phyloP scores from a whole-genome alignment of 2,888 invertebrate species.

The Onthophagus sagittarius region DNA sequence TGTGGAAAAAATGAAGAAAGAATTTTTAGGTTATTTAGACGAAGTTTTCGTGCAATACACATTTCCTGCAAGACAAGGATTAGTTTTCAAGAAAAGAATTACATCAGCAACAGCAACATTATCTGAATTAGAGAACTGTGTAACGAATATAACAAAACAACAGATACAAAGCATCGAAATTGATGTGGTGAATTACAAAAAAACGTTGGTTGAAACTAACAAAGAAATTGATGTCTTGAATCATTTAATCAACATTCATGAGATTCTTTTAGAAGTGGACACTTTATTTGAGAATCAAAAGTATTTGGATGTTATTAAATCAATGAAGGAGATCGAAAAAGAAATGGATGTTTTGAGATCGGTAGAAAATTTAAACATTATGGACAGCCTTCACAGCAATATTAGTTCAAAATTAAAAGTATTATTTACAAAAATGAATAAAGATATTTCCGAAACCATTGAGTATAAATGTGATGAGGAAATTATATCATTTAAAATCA shows the following conservation, averaged over 20 bases:
- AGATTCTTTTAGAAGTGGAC: constrained; percentile 43
- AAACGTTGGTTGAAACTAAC: constrained; percentile 55
- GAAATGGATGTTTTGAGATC: constrained; percentile 50
- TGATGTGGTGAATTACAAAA: constrained; percentile 56
- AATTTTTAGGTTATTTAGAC: constrained; percentile 58
- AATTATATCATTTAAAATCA: constrained; percentile 40
- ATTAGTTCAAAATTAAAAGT: constrained; percentile 25
- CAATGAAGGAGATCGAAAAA: constrained; percentile 50
- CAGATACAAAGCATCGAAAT: constrained; percentile 59
- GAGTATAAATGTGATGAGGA: constrained; percentile 40
- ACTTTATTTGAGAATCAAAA: constrained; percentile 37
- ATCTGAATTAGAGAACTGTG: constrained; percentile 53
- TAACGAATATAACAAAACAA: constrained; percentile 60
- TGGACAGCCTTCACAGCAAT: constrained; percentile 11
- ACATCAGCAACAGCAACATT: constrained; percentile 54
- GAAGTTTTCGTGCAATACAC: constrained; percentile 60
- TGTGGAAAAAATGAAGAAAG: constrained; percentile 49
- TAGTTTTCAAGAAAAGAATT: constrained; percentile 48
- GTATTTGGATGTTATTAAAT: constrained; percentile 52
- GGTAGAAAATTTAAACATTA: constrained; percentile 29
- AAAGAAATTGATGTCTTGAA: constrained; percentile 54
- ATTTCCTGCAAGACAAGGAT: constrained; percentile 54
- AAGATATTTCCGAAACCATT: constrained; percentile 53
- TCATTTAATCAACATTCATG: constrained; percentile 46
- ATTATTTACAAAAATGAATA: constrained; percentile 50